Evolutionary conservation across 1,140 invertebrate species (phyloP), one percentile per base, ranked within the genome.

Genomic region (Caenorhabditis briggsae): DNA sequence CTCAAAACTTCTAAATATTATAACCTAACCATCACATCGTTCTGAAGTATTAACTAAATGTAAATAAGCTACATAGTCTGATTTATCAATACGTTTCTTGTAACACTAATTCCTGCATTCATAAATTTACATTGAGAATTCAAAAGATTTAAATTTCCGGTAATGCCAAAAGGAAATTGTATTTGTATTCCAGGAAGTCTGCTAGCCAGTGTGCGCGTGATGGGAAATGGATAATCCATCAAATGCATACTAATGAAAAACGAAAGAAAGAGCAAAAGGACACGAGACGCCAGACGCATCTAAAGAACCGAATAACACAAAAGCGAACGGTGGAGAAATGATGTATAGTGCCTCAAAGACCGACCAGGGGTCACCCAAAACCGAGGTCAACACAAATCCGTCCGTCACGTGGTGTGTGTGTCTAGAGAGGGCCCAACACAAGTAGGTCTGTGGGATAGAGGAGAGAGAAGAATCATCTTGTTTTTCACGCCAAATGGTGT

Each of bases 241-340:
- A 78, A 12, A 23, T 78, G 70, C 16, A 78, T 78, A 23, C 70
- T 53, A 78, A 78, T 78, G 70, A 78, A n/a, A 16, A 78, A 23
- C 33, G 9, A 46, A 46, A 1, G 43, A 14, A 9, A 78, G 46
- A 23, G 46, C 43, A 5, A 14, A 23, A 61, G 59, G 20, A 50
- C 23, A 70, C 20, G 70, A 25, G n/a, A 33, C 33, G 33, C 33
- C 33, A 33, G 33, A 33, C 33, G n/a, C 33, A 23, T 46, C 41
- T 16, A 18, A 50, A 12, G 25, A 12, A 53, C 16, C 50, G 3
- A n/a, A 50, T 1, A 41, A 78, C 7, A 78, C 5, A 12, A 14
- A 33, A 33, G 33, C 33, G 46, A 78, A 78, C 70, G 70, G n/a
- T 18, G 48, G 70, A 5, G 46, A 11, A 20, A 43, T 78, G 33